Percentiles rank a stretch among this genome's conserved stretches.
Conservation (phyloP, 2,888 invertebrate genomes). For the Eilema depressum region DNA sequence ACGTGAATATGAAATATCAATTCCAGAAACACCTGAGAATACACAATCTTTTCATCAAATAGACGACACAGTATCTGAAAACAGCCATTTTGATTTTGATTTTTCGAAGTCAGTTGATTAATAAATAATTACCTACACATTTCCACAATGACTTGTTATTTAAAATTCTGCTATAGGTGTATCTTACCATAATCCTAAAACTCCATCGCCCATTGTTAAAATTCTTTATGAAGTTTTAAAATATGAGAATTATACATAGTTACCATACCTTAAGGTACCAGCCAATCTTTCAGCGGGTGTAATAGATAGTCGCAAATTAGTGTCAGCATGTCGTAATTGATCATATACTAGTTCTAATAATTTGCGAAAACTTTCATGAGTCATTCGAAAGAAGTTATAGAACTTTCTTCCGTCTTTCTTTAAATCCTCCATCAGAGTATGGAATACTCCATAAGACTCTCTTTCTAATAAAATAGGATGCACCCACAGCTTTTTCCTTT, state of each 20-base stretch:
- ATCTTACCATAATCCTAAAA: constrained; percentile 2
- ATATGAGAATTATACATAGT: constrained; percentile 12
- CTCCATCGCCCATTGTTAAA: constrained; percentile 11
- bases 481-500: constrained; percentile 8
- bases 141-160: constrained; percentile 5
- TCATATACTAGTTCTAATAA: constrained; percentile 5
- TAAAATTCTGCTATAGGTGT: background rate
- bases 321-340: constrained; percentile 2
- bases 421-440: constrained; percentile 13
- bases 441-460: constrained; percentile 18
- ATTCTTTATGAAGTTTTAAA: constrained; percentile 16
- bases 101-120: constrained; percentile 2
- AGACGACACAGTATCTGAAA: constrained; percentile 14
- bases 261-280: constrained; percentile 9
- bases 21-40: constrained; percentile 13
- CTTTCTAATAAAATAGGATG: constrained; percentile 18
- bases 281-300: constrained; percentile 11
- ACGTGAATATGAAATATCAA: constrained; percentile 4
- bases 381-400: constrained; percentile 5
- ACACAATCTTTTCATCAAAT: constrained; percentile 10
- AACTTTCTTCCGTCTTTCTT: background rate
- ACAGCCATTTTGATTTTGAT: constrained; percentile 5
- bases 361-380: constrained; percentile 10
- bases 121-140: constrained; percentile 2
- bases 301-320: constrained; percentile 2